Evolutionary conservation across 2,797 vertebrate species (phyloP), one percentile per base, ranked within the genome.

Genomic region (Aplochiton taeniatus): DNA sequence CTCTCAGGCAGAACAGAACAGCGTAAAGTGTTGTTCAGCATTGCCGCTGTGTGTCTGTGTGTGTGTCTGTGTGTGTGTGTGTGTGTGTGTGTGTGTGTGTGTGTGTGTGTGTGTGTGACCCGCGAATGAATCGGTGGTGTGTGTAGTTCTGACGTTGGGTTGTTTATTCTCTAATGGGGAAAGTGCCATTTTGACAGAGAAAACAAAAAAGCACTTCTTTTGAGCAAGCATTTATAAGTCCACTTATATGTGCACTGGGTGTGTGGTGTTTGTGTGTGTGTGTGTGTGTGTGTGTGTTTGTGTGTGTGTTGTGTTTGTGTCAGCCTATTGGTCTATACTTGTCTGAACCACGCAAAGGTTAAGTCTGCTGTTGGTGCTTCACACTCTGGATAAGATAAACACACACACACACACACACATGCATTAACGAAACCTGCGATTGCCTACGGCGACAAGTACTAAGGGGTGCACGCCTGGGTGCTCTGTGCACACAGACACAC

Each of bases 121-220:
- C n/a, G n/a, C n/a, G n/a, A n/a, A n/a, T n/a, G n/a, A n/a, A n/a
- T n/a, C n/a, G n/a, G n/a, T n/a, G n/a, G n/a, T 69, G 17, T 65
- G 46, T 51, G 64, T 54, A 58, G 45, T 68, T 81, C 72, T 63
- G 63, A 55, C 63, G 76, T 72, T 76, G 74, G 76, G 78, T 84
- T 72, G 63, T 81, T 68, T 73, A 31, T 43, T 72, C 31, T 31
- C 31, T 31, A 31, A 31, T 31, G 31, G 6, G 31, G 31, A 31
- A 31, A 31, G 31, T 31, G 6, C 31, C 31, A 6, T 2, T 6
- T 31, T 31, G 31, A 31, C 31, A 2, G 6, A 31, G 31, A 31
- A 31, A 31, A 31, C 6, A 31, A 6, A 31, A 31, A 31, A 31
- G 31, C n/a, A 6, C 31, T 2, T 31, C 31, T 31, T n/a, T 31